These are phyloP conservation scores for Bujurquina vittata DNA, from an alignment of 2,113 vertebrate species.

Conservation along the genomic window DNA sequence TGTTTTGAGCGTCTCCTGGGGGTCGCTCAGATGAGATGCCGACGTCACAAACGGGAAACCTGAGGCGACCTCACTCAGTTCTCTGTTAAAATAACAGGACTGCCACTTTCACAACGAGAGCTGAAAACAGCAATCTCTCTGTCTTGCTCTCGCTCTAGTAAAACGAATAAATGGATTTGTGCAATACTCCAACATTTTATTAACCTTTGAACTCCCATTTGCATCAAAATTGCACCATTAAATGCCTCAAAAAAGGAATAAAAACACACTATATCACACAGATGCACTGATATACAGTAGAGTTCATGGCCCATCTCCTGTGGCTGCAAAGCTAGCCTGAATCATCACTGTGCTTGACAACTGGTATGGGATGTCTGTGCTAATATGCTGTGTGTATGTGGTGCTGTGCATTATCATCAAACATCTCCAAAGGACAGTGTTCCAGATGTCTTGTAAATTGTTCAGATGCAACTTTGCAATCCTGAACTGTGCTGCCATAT, in stretches of 20 bases:
- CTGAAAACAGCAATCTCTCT: conserved; percentile 2
- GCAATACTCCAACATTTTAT: neutral
- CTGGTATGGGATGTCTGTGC: neutral
- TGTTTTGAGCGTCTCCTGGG: conserved; percentile 50
- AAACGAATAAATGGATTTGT: conserved; percentile 4
- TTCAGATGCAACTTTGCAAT: too few species aligned
- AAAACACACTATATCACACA: too few species aligned
- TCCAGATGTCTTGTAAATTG: too few species aligned
- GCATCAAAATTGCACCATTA: conserved; percentile 3
- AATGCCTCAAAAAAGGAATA: neutral
- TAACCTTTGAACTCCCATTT: conserved; percentile 11
- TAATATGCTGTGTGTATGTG: neutral
- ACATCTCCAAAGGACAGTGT: too few species aligned
- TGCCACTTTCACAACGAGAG: neutral
- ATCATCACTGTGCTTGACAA: neutral
- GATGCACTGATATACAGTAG: too few species aligned
- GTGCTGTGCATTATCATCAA: neutral
- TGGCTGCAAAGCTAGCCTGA: neutral
- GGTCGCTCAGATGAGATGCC: conserved; percentile 37
- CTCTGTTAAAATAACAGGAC: conserved; percentile 48
- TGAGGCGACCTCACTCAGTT: conserved; percentile 41
- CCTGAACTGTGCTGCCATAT: too few species aligned
- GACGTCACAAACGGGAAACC: conserved; percentile 56
- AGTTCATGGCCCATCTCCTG: neutral
- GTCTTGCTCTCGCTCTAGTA: neutral